A percentile compares a stretch with the other conserved stretches of the same genome.
phyloP scores from a whole-genome alignment of 2,797 vertebrate species.

The Gobio occitaniae region DNA sequence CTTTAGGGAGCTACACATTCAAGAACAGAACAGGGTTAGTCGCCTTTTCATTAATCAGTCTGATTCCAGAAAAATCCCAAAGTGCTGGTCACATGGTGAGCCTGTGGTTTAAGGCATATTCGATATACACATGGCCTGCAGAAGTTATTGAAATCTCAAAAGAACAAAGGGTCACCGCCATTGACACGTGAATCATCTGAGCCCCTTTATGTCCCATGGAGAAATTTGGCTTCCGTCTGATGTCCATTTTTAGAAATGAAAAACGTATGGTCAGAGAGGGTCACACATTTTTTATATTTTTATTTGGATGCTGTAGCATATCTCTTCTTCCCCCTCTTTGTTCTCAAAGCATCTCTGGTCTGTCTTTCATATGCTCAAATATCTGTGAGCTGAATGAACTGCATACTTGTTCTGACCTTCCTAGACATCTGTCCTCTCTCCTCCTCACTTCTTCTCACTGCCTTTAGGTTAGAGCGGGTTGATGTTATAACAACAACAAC shows the following conservation, averaged over 20 bases:
- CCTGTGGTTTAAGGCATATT: conserved; percentile 52
- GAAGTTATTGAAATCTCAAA: conserved; percentile 61
- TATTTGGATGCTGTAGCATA: neutral
- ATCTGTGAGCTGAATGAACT: neutral
- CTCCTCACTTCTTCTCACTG: neutral
- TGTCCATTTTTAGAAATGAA: conserved; percentile 61
- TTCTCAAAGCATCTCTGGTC: conserved; percentile 20
- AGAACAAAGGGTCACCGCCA: conserved; percentile 39
- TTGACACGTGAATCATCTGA: conserved; percentile 62
- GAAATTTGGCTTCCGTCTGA: conserved; percentile 54
- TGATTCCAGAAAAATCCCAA: neutral
- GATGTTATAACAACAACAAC: neutral
- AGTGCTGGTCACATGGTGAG: neutral
- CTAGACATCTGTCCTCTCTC: neutral
- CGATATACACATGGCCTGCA: conserved; percentile 50
- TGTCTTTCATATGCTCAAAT: conserved; percentile 19
- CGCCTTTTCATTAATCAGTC: neutral
- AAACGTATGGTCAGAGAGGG: conserved; percentile 18
- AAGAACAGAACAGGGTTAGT: conserved; percentile 10
- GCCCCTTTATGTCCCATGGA: conserved; percentile 47
- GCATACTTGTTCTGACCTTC: neutral
- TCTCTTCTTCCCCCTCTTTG: neutral
- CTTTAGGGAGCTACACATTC: neutral
- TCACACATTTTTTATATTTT: conserved; percentile 14
- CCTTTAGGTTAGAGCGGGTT: neutral